Percentiles rank a stretch among this genome's conserved stretches.
phyloP scores from a whole-genome alignment of 2,797 vertebrate genomes.

The Sebastes aleutianus region DNA sequence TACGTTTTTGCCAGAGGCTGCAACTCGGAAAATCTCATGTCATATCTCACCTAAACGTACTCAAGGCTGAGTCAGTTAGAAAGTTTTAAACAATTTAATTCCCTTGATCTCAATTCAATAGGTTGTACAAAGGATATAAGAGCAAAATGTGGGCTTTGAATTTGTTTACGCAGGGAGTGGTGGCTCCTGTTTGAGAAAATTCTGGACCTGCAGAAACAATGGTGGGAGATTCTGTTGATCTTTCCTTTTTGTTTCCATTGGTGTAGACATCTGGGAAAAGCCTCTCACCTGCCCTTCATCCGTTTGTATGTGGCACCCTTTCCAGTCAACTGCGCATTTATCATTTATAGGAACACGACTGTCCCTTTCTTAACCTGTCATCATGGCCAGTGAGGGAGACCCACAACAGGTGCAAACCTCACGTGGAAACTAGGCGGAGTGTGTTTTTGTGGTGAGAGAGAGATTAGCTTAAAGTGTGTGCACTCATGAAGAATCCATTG shows the following conservation, averaged over 20 bases:
- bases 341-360: slow-evolving; percentile 29
- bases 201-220: slow-evolving; percentile 35
- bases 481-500: neutral
- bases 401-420: slow-evolving; percentile 51
- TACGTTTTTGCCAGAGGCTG: neutral
- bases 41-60: neutral
- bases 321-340: slow-evolving; percentile 28
- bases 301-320: slow-evolving; percentile 25
- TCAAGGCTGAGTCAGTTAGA: neutral
- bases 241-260: slow-evolving; percentile 39
- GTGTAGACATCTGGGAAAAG: slow-evolving; percentile 39
- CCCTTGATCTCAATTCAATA: slow-evolving; percentile 1
- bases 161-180: slow-evolving; percentile 68
- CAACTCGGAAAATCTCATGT: neutral
- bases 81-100: neutral
- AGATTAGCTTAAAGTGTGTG: neutral
- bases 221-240: slow-evolving; percentile 40
- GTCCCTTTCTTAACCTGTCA: slow-evolving; percentile 29
- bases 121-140: slow-evolving; percentile 8
- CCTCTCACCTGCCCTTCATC: slow-evolving; percentile 37
- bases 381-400: slow-evolving; percentile 10
- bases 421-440: slow-evolving; percentile 26
- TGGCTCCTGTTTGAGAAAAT: slow-evolving; percentile 12
- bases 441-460: neutral
- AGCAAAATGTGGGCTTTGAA: slow-evolving; percentile 23